Base-by-base conservation (phyloP, 2,797 vertebrate genomes). In the Siniperca undulata region DNA sequence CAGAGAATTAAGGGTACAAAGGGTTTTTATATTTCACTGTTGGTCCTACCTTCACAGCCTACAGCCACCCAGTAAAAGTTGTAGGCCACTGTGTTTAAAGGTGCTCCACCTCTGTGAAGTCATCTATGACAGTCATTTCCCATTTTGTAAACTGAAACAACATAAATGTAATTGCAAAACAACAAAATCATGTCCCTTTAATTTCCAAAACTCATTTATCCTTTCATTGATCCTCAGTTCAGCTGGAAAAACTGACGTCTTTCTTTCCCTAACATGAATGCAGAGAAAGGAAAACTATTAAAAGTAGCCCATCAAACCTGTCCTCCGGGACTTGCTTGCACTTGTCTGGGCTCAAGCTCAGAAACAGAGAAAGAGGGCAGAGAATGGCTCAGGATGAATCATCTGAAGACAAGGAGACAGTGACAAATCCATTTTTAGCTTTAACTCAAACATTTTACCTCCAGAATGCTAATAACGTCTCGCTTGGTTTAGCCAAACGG, bases 371-470 rank as follows among this genome's bases (percentile, higher is more conserved):
- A 78, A 71, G 80, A 91, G 81, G 85, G 73, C n/a, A 81, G 86
- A 90, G 88, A 91, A 86, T 76, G 60, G 89, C 84, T 90, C 44
- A 68, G 80, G 75, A 92, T 93, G 91, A 94, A 88, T 95, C 93
- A 93, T 88, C 71, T 83, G 70, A 90, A 90, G 88, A 92, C 83
- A 90, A 88, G 86, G 71, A 94, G 93, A 95, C 94, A 94, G 87
- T 95, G 94, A 94, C 89, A 93, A 93, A 95, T 95, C 89, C 89
- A 79, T 93, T 90, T 93, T 92, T 90, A 93, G 84, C 88, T 85
- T 89, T 68, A 92, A 86, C 91, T 92, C 86, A 94, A 93, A 95
- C 89, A 91, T 94, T 92, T 93, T 88, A 88, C 71, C 91, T 79
- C 70, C 86, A 94, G 93, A 93, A 93, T 91, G 92, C 92, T 93